Evolutionary conservation across 2,113 vertebrate genomes (phyloP), one percentile per base, ranked within the genome.

Genomic region (Riparia riparia): DNA sequence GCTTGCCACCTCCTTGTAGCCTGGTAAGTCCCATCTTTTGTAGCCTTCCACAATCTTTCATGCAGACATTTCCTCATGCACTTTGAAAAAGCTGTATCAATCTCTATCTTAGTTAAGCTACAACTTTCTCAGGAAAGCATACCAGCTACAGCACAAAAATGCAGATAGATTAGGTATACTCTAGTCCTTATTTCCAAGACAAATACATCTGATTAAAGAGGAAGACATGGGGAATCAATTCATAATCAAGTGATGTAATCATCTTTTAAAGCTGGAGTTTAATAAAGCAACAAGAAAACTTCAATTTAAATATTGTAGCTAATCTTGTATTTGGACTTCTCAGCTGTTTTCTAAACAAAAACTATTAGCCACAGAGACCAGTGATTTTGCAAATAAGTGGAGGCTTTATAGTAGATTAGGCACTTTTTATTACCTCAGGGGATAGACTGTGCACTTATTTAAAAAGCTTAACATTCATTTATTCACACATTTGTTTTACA

Each of bases 401-500:
- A 72, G 70, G 56, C 47, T 93, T 91, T 72, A 88, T 10, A 72
- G 82, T 29, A 80, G 58, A 86, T 50, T 39, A 77, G 66, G 63
- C 28, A 68, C 17, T 79, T 94, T 85, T 80, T 84, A 65, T 66
- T 86, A 92, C 89, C 77, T 91, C 72, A 65, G 79, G 69, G 77
- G 31, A 89, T 83, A 86, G 14, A 49, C 31, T 2, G 3, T 37
- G 51, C 25, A 50, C 69, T 95, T 93, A 14, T 20, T 92, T 77
- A 51, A 95, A 89, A 90, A 89, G 68, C 51, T 93, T 92, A 78
- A 58, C 60, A 64, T 78, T 81, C 56, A 81, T 81, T 95, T 91
- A 95, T 86, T 95, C 91, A 91, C 76, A 89, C 64, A 31, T 95
- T 89, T 86, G 77, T 70, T 92, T 95, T 89, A 91, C 74, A 79